These are phyloP conservation scores for Trichosurus vulpecula DNA, from an alignment of 2,797 vertebrate genomes.

Conservation along the genomic window DNA sequence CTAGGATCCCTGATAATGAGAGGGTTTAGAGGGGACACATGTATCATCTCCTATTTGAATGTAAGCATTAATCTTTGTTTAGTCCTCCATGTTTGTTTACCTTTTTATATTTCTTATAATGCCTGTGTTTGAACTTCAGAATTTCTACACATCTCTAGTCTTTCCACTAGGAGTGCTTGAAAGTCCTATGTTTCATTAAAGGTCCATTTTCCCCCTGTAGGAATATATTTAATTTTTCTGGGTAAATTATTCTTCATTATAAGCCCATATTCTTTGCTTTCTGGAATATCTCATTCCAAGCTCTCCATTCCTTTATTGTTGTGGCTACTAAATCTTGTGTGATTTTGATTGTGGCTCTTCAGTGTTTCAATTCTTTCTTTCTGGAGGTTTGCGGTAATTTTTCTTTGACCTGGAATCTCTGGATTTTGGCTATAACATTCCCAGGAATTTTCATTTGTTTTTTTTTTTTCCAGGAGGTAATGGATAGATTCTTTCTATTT, in stretches of 20 bases:
- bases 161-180: background rate
- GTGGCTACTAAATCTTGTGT: background rate
- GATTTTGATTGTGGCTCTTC: background rate
- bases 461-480: background rate
- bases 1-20: background rate
- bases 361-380: background rate
- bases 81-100: background rate
- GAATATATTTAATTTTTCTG: background rate
- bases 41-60: background rate
- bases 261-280: background rate
- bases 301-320: background rate
- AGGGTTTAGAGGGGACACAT: background rate
- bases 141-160: background rate
- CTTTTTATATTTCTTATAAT: background rate
- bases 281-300: background rate
- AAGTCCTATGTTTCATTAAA: background rate
- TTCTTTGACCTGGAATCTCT: background rate
- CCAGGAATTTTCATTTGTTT: background rate
- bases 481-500: background rate
- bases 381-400: background rate
- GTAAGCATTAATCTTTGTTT: background rate
- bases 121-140: background rate
- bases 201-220: background rate
- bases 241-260: background rate
- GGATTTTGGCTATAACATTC: background rate